These are phyloP conservation scores for Lerema accius DNA, from an alignment of 1,140 invertebrate genomes.

Conservation along the genomic window DNA sequence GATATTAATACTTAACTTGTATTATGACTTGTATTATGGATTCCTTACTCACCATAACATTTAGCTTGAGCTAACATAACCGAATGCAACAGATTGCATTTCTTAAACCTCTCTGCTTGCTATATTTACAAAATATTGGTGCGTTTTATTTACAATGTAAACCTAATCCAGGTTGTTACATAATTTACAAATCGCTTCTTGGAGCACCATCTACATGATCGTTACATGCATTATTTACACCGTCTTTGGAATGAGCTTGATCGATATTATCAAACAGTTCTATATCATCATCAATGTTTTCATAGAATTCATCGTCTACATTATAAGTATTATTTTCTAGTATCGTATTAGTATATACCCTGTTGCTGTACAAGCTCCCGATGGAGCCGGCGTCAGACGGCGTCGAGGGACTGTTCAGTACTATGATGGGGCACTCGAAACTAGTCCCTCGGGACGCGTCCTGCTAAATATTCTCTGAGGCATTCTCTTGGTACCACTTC, in stretches of 20 bases:
- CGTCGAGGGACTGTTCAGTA: conserved; percentile 74
- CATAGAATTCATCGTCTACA: conserved; percentile 40
- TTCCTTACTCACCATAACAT: not conserved
- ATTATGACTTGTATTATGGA: too few species aligned
- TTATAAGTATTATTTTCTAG: conserved; percentile 53
- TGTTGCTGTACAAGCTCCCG: conserved; percentile 69
- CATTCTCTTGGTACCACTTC: conserved; percentile 53
- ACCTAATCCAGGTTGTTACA: not conserved
- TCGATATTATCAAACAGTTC: conserved; percentile 45
- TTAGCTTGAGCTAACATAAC: not conserved
- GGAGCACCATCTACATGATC: not conserved
- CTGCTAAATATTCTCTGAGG: conserved; percentile 73
- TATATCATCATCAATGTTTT: conserved; percentile 49
- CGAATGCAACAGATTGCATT: not conserved
- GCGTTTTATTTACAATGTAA: conserved; percentile 1
- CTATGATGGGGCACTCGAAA: conserved; percentile 60
- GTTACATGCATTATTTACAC: conserved; percentile 44
- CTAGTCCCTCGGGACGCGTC: conserved; percentile 48
- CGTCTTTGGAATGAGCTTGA: conserved; percentile 73
- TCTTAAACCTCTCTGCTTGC: not conserved
- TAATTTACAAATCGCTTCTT: conserved; percentile 14
- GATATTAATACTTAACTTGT: not conserved
- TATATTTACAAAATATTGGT: conserved; percentile 1
- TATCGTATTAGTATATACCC: conserved; percentile 72
- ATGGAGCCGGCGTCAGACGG: conserved; percentile 57